Percentiles rank a stretch among this genome's conserved stretches.
These are phyloP conservation scores for Zeugodacus cucurbitae DNA, from an alignment of 1,140 invertebrate genomes.

Conservation along the genomic window DNA sequence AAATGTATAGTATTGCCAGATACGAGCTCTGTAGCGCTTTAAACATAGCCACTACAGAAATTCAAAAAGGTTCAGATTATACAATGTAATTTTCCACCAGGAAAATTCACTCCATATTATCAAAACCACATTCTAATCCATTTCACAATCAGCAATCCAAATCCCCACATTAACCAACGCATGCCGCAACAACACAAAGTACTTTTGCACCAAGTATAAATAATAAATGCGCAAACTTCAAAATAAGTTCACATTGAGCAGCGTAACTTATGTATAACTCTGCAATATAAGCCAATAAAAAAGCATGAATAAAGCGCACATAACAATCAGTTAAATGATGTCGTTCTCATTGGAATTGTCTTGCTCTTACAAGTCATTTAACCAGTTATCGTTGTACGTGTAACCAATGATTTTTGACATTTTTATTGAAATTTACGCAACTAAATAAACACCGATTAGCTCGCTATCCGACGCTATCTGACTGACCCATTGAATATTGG, in stretches of 20 bases:
- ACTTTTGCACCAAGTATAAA: too few relatives aligned
- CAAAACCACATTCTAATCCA: too few relatives aligned
- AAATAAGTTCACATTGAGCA: background rate
- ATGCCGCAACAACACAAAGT: background rate
- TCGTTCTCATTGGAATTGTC: conserved; percentile 19
- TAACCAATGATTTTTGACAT: conserved; percentile 17
- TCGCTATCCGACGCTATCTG: background rate
- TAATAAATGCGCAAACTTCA: background rate
- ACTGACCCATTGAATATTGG: background rate
- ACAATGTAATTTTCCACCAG: too few relatives aligned
- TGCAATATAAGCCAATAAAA: background rate
- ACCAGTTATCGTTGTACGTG: conserved; percentile 9
- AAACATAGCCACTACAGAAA: too few relatives aligned
- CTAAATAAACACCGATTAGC: conserved; percentile 37
- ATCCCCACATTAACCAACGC: background rate
- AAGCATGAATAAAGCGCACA: background rate
- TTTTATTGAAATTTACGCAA: conserved; percentile 39
- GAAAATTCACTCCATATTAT: too few relatives aligned
- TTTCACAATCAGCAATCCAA: too few relatives aligned
- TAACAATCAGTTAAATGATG: conserved; percentile 34
- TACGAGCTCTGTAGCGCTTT: too few relatives aligned
- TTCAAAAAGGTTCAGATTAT: too few relatives aligned
- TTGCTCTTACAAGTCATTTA: conserved; percentile 39
- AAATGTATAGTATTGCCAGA: too few relatives aligned
- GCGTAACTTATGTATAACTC: background rate